A percentile compares a stretch with the other conserved stretches of the same genome.
Conservation (phyloP, 2,113 vertebrate species). For the Cettia cetti region DNA sequence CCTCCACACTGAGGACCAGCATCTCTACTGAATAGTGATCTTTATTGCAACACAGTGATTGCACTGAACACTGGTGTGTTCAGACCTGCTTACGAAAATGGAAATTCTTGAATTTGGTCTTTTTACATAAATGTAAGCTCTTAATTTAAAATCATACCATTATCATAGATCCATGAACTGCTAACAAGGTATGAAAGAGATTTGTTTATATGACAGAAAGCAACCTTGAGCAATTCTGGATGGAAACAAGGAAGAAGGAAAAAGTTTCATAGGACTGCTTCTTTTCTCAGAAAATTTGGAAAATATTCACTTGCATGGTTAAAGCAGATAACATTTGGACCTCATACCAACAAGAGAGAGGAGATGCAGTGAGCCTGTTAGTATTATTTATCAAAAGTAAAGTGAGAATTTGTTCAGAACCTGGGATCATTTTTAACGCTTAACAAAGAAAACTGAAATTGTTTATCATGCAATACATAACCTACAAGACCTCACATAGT, state of each 20-base stretch:
- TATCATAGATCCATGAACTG: neutral
- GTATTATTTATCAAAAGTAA: neutral
- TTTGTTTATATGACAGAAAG: neutral
- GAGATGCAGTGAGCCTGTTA: neutral
- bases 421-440: neutral
- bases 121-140: neutral
- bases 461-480: neutral
- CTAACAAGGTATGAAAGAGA: neutral
- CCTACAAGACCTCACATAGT: neutral
- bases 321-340: neutral
- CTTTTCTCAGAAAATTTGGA: neutral
- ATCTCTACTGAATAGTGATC: constrained; percentile 33
- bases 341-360: neutral
- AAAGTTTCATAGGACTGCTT: neutral
- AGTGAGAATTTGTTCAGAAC: neutral
- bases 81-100: neutral
- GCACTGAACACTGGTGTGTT: neutral
- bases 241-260: neutral
- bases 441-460: neutral
- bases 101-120: neutral
- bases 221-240: neutral
- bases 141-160: neutral
- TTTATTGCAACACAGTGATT: neutral
- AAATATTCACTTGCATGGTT: neutral
- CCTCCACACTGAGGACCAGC: constrained; percentile 3